Evolutionary conservation across 2,113 vertebrate genomes (phyloP).

Genomic region (Rhipidura dahli): DNA sequence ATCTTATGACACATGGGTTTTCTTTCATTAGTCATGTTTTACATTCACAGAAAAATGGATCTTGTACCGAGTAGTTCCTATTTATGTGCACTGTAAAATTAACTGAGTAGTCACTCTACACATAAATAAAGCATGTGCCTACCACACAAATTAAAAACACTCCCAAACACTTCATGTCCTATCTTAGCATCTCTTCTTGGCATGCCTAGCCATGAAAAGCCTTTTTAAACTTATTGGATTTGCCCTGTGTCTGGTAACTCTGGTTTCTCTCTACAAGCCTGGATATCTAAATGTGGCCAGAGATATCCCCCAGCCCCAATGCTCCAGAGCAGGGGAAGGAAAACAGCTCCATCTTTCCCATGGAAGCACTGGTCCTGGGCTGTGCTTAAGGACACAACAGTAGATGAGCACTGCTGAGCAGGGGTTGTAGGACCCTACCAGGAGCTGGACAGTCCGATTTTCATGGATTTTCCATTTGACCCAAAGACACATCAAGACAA

Average conservation of each 20-base stretch:
- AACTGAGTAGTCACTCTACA: not conserved
- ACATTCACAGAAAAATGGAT: conserved; percentile 12
- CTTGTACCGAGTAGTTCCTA: not conserved
- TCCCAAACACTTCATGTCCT: not conserved
- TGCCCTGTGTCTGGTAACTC: not conserved
- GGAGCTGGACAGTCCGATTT: not conserved
- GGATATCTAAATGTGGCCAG: not conserved
- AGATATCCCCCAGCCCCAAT: not conserved
- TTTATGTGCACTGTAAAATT: conserved; percentile 22
- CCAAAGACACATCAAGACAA: not conserved
- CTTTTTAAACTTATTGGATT: not conserved
- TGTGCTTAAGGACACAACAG: not conserved
- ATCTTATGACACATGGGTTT: conserved; percentile 7
- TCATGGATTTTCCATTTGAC: not conserved
- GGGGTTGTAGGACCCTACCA: not conserved
- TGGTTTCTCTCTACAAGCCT: not conserved
- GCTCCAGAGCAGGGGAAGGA: not conserved
- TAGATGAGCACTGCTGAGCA: not conserved
- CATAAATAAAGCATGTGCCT: not conserved
- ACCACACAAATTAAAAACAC: conserved; percentile 12
- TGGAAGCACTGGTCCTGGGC: not conserved
- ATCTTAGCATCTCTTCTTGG: not conserved
- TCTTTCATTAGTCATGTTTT: conserved; percentile 13
- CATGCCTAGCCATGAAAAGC: not conserved
- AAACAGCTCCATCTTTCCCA: not conserved